These are phyloP conservation scores for Pogonomyrmex barbatus DNA, from an alignment of 1,140 invertebrate species.

Conservation along the genomic window DNA sequence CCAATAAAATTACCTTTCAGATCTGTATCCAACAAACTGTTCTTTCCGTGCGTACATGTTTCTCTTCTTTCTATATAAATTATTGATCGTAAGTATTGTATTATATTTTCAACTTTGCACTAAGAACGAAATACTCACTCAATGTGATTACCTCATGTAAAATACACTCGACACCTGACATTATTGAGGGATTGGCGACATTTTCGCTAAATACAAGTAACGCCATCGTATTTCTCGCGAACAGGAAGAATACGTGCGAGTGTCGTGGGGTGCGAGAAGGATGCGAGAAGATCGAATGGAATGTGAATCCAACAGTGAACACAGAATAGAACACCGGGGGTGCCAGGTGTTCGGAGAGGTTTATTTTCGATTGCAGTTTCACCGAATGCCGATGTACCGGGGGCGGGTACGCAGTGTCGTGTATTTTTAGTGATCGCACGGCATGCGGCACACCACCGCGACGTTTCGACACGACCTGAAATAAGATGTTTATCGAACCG, in stretches of 20 bases:
- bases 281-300: conserved; percentile 16
- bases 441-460: conserved; percentile 78
- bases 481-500: conserved; percentile 82
- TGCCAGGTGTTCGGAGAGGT: conserved; percentile 79
- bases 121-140: background rate
- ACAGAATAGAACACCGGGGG: conserved; percentile 71
- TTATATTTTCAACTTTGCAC: background rate
- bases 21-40: no score
- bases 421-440: conserved; percentile 79
- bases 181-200: background rate
- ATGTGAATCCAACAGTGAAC: conserved; percentile 41
- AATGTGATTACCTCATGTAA: background rate
- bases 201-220: background rate
- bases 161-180: background rate
- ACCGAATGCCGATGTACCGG: conserved; percentile 49
- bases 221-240: background rate
- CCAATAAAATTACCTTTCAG: no score
- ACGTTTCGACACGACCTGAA: conserved; percentile 80
- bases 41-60: background rate
- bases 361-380: conserved; percentile 80
- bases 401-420: conserved; percentile 67
- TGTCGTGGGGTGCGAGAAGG: conserved; percentile 20
- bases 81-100: background rate
- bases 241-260: conserved; percentile 45
- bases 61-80: background rate